These are phyloP conservation scores for Cyclophora punctaria DNA, from an alignment of 2,888 invertebrate genomes.

Conservation along the genomic window DNA sequence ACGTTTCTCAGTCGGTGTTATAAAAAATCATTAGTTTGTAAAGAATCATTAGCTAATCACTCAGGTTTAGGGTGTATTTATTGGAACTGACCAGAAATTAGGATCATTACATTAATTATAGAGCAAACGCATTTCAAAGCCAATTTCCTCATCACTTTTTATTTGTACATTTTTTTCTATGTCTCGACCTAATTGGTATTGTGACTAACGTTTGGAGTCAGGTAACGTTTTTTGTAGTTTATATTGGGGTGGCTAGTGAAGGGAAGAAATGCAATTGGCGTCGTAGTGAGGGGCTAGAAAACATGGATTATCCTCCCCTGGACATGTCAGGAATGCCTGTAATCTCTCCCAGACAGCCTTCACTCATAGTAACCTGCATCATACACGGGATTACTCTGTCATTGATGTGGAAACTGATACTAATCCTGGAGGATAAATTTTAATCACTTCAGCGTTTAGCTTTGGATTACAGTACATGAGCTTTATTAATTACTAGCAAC, in stretches of 20 bases:
- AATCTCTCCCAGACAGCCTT: constrained; percentile 50
- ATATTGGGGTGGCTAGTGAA: constrained; percentile 6
- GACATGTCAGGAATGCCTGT: constrained; percentile 25
- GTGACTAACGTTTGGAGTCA: constrained; percentile 9
- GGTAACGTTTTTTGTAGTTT: constrained; percentile 5
- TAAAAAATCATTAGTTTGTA: constrained; percentile 21
- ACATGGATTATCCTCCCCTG: constrained; percentile 37
- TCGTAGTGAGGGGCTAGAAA: constrained; percentile 19
- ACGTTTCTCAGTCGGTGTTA: constrained; percentile 9
- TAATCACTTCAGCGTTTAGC: constrained; percentile 40
- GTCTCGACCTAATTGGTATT: constrained; percentile 9
- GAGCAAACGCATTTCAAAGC: constrained; percentile 44
- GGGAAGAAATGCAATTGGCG: constrained; percentile 15
- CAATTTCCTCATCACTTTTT: constrained; percentile 31
- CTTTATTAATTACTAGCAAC: too few species aligned
- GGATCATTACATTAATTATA: constrained; percentile 69
- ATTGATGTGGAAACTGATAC: constrained; percentile 56
- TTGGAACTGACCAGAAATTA: constrained; percentile 55
- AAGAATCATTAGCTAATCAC: constrained; percentile 56
- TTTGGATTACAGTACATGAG: constrained; percentile 16
- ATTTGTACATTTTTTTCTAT: not conserved
- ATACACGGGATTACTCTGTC: constrained; percentile 44
- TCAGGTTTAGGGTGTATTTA: constrained; percentile 54
- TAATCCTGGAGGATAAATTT: constrained; percentile 31
- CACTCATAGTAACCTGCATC: constrained; percentile 41